Percentiles rank a stretch among this genome's conserved stretches.
Evolutionary conservation across 2,888 invertebrate species (phyloP).

Genomic region (Archaeoteleia sp.): DNA sequence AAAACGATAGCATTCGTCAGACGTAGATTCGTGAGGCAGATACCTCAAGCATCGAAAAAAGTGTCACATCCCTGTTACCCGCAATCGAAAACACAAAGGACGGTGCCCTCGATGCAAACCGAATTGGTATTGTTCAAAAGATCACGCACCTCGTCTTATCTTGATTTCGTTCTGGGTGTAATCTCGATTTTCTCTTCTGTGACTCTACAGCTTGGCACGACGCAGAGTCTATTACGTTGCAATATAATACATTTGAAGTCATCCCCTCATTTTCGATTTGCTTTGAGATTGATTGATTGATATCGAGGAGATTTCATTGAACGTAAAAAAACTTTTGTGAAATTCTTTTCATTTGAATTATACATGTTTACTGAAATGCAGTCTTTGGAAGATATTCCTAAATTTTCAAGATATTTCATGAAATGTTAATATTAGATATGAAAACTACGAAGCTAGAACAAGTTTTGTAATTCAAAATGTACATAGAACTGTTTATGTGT

Average conservation of each 20-base stretch:
- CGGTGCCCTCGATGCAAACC: constrained; percentile 25
- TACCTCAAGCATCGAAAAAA: background rate
- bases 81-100: constrained; percentile 7
- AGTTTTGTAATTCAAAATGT: too few relatives aligned
- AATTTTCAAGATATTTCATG: too few relatives aligned
- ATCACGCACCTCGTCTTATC: constrained; percentile 17
- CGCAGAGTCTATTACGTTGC: background rate
- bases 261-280: background rate
- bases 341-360: background rate
- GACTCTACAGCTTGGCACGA: constrained; percentile 2
- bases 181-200: constrained; percentile 14
- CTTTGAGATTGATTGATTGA: background rate
- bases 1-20: constrained; percentile 16
- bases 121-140: constrained; percentile 33
- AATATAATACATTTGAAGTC: background rate
- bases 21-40: constrained; percentile 17
- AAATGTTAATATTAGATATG: too few relatives aligned
- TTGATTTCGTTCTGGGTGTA: constrained; percentile 14
- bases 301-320: background rate
- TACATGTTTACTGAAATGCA: too few relatives aligned
- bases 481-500: too few relatives aligned
- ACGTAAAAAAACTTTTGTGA: background rate
- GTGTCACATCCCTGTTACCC: constrained; percentile 15
- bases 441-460: too few relatives aligned
- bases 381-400: too few relatives aligned